phyloP scores from a whole-genome alignment of 2,797 vertebrate genomes.

The Coregonus ussuriensis region DNA sequence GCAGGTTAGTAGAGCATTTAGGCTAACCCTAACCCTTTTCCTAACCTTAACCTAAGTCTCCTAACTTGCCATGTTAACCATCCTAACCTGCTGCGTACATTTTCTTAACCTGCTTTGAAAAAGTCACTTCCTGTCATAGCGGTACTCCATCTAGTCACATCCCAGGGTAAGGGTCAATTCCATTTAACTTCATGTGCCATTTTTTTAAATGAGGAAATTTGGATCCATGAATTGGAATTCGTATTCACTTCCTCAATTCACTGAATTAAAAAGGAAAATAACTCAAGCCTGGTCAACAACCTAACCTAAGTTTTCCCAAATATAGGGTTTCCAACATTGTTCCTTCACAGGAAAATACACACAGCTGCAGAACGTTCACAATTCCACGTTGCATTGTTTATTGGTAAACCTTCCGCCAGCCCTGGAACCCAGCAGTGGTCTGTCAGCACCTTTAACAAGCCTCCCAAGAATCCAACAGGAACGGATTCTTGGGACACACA shows the following conservation, averaged over 20 bases:
- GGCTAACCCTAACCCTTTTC: too few relatives aligned
- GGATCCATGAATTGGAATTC: not conserved
- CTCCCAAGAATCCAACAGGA: constrained; percentile 32
- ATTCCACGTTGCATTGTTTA: constrained; percentile 46
- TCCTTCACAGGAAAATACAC: constrained; percentile 14
- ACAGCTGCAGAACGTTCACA: constrained; percentile 57
- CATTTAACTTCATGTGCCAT: too few relatives aligned
- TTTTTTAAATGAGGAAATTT: too few relatives aligned
- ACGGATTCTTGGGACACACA: constrained; percentile 29
- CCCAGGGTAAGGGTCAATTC: too few relatives aligned
- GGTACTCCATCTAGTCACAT: too few relatives aligned
- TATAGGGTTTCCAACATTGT: not conserved
- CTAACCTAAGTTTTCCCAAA: not conserved
- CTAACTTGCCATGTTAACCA: too few relatives aligned
- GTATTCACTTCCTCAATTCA: not conserved
- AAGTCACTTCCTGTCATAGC: too few relatives aligned
- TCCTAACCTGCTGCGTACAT: too few relatives aligned
- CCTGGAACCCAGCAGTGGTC: constrained; percentile 32
- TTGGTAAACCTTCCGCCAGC: constrained; percentile 34
- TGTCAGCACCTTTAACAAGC: constrained; percentile 49
- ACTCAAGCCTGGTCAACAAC: not conserved
- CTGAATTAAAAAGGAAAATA: not conserved
- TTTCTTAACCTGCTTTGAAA: too few relatives aligned
- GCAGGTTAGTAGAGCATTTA: too few relatives aligned
- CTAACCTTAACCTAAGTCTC: too few relatives aligned